Evolutionary conservation across 2,888 invertebrate genomes (phyloP).

Genomic region (Chrysolina americana): DNA sequence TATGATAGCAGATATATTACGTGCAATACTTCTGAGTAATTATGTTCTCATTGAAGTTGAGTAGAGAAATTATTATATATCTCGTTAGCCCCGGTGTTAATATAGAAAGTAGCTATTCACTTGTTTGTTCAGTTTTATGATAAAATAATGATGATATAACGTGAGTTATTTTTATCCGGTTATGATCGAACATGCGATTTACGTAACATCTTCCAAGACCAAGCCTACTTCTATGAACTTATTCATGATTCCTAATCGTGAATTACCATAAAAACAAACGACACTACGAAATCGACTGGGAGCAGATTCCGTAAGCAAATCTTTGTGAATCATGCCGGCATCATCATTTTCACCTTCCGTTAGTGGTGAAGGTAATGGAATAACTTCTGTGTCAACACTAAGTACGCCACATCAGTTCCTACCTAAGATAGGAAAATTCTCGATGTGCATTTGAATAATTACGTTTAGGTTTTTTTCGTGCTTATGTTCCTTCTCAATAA

Average conservation of each 20-base stretch:
- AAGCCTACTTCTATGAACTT: constrained; percentile 20
- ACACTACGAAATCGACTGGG: neutral
- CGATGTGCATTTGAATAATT: too few relatives aligned
- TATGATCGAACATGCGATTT: constrained; percentile 13
- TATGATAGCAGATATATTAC: neutral
- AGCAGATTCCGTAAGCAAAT: neutral
- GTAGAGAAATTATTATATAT: constrained; percentile 8
- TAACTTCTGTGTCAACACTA: too few relatives aligned
- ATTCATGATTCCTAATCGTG: constrained; percentile 21
- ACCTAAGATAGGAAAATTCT: too few relatives aligned
- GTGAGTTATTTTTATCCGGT: constrained; percentile 24
- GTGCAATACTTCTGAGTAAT: neutral
- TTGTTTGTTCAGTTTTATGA: constrained; percentile 18
- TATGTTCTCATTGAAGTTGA: constrained; percentile 1
- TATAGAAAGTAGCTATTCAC: constrained; percentile 29
- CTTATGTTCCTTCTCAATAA: too few relatives aligned
- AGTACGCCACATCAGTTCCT: too few relatives aligned
- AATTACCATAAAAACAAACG: neutral
- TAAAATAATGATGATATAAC: constrained; percentile 19
- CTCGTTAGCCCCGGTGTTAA: neutral
- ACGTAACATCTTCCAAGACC: constrained; percentile 18
- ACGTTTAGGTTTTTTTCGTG: too few relatives aligned
- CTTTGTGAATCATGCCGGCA: neutral
- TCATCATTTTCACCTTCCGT: neutral
- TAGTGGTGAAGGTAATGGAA: too few relatives aligned